These are phyloP conservation scores for Acanthopleura granulata DNA, from an alignment of 2,888 invertebrate genomes.

Conservation along the genomic window DNA sequence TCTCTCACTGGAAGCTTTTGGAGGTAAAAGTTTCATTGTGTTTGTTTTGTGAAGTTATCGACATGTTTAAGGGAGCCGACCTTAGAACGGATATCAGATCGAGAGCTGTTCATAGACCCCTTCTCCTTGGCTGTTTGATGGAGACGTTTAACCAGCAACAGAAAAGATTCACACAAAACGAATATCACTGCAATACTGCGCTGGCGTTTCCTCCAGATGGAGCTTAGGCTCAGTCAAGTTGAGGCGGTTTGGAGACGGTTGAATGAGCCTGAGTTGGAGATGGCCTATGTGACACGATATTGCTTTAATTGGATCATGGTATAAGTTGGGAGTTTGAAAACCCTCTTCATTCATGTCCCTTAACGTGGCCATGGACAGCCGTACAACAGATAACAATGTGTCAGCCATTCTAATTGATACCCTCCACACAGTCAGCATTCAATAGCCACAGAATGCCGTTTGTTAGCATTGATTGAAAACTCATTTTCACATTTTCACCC, in stretches of 20 bases:
- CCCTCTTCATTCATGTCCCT: too few species aligned
- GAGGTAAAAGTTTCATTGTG: background rate
- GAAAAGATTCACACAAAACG: background rate
- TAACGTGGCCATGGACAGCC: too few species aligned
- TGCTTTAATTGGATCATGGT: too few species aligned
- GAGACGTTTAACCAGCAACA: background rate
- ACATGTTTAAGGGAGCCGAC: background rate
- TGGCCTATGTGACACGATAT: too few species aligned
- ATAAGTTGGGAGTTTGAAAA: too few species aligned
- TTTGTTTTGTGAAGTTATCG: background rate
- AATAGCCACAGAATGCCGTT: background rate
- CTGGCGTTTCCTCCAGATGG: background rate
- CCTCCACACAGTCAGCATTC: background rate
- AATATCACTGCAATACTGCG: background rate
- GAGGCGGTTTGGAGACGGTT: too few species aligned
- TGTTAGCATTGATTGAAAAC: background rate
- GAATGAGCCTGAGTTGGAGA: too few species aligned
- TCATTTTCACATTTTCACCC: slow-evolving; percentile 2
- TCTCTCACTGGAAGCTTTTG: background rate
- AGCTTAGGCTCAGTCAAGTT: too few species aligned
- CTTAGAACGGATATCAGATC: background rate
- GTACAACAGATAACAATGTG: background rate
- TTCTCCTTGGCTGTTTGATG: background rate
- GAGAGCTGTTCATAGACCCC: background rate
- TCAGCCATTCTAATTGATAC: background rate